Conservation (phyloP, 92 coral and sea anemone genomes). For the Palythoa caribaeorum region DNA sequence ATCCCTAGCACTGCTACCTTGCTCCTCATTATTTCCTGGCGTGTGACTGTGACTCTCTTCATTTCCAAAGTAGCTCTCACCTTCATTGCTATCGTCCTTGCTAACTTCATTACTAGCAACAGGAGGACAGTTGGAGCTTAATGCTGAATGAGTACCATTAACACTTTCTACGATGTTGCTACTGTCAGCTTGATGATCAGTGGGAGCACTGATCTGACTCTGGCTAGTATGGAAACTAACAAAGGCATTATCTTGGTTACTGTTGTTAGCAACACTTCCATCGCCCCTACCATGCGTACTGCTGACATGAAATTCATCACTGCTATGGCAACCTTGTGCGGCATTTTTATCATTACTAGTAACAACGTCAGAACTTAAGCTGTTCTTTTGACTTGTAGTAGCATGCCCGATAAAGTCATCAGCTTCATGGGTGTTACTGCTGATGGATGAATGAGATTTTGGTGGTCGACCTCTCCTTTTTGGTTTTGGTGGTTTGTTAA, state of each 20-base stretch:
- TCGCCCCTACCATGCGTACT: neutral
- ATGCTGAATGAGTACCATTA: neutral
- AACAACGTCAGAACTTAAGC: neutral
- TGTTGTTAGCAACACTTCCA: neutral
- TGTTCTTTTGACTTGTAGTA: neutral
- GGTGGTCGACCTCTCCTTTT: neutral
- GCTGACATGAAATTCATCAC: neutral
- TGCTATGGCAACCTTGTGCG: neutral
- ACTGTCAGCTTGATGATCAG: neutral
- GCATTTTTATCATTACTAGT: neutral
- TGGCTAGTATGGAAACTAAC: neutral
- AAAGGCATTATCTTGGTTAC: neutral
- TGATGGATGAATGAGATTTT: neutral
- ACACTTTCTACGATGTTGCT: neutral
- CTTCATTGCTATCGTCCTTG: too few species aligned
- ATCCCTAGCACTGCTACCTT: neutral
- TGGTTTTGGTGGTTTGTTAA: neutral
- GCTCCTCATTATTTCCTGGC: too few species aligned
- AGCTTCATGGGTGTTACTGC: neutral
- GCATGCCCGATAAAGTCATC: neutral
- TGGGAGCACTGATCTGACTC: neutral
- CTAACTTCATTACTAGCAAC: too few species aligned
- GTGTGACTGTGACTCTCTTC: too few species aligned
- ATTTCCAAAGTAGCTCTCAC: too few species aligned
- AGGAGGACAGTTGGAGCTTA: too few species aligned